A percentile compares a stretch with the other conserved stretches of the same genome.
phyloP scores from a whole-genome alignment of 2,113 vertebrate species.

The Mola mola region DNA sequence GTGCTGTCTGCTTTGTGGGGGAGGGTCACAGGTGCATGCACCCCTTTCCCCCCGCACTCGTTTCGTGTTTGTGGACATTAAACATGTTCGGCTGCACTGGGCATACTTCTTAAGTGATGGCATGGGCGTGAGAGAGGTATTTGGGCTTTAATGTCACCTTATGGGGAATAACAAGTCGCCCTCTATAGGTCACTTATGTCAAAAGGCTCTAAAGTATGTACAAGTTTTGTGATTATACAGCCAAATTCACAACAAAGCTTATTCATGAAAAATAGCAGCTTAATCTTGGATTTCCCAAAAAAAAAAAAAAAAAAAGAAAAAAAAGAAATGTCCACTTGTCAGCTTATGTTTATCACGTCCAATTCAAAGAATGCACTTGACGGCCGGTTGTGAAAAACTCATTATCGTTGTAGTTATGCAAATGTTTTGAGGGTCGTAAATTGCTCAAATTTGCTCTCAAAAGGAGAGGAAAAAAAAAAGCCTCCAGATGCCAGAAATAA shows the following conservation, averaged over 20 bases:
- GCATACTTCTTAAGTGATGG: slow-evolving; percentile 52
- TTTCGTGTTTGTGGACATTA: slow-evolving; percentile 55
- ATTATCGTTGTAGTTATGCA: slow-evolving; percentile 52
- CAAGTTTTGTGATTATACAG: background rate
- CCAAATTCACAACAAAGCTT: background rate
- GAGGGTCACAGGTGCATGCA: slow-evolving; percentile 69
- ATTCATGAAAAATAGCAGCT: background rate
- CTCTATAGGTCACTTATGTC: background rate
- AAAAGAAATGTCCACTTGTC: slow-evolving; percentile 3
- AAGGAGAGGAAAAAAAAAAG: slow-evolving; percentile 25
- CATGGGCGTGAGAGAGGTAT: slow-evolving; percentile 36
- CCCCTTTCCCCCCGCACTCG: slow-evolving; percentile 14
- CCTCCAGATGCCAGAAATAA: slow-evolving; percentile 34
- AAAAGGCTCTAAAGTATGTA: background rate
- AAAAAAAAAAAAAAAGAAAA: background rate
- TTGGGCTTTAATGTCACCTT: slow-evolving; percentile 9
- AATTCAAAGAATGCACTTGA: slow-evolving; percentile 55
- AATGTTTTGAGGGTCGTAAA: slow-evolving; percentile 47
- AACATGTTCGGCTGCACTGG: slow-evolving; percentile 41
- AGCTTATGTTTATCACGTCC: slow-evolving; percentile 53
- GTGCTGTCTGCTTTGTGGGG: slow-evolving; percentile 54
- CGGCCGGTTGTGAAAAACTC: slow-evolving; percentile 48
- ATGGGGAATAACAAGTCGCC: background rate
- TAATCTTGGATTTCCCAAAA: background rate
- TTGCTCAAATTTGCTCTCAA: slow-evolving; percentile 29